These are phyloP conservation scores for Microplitis deprimator DNA, from an alignment of 2,888 invertebrate species.

Conservation along the genomic window DNA sequence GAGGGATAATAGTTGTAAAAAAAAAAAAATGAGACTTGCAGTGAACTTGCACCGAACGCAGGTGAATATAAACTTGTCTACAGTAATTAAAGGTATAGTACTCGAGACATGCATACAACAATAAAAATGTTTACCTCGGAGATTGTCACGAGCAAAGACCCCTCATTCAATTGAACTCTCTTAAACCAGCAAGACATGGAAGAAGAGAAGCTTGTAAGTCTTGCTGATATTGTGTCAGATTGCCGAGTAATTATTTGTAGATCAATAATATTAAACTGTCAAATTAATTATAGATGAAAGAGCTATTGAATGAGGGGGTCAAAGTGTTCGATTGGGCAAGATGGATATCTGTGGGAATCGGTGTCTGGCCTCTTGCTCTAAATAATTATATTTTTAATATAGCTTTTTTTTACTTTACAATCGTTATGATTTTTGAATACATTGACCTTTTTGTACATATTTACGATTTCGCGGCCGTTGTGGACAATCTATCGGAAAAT, in stretches of 20 bases:
- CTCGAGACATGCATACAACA: not conserved
- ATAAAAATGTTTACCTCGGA: not conserved
- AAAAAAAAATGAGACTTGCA: not conserved
- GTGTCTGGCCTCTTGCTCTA: not conserved
- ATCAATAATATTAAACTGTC: not conserved
- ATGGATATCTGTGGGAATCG: not conserved
- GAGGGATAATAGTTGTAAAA: not conserved
- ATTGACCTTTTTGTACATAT: not conserved
- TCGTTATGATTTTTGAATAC: not conserved
- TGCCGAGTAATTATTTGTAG: not conserved
- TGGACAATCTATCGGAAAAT: not conserved
- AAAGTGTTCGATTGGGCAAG: not conserved
- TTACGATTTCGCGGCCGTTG: not conserved
- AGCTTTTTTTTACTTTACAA: not conserved
- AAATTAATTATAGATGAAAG: not conserved
- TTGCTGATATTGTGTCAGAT: not conserved
- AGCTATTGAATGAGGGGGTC: not conserved
- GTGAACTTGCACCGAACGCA: not conserved
- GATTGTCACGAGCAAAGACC: not conserved
- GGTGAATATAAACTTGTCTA: not conserved
- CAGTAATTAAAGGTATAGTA: not conserved
- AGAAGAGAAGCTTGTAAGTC: not conserved
- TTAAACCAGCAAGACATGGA: not conserved
- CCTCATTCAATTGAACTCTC: not conserved
- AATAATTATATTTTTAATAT: not conserved